Evolutionary conservation across 2,113 vertebrate species (phyloP), one percentile per base, ranked within the genome.

Genomic region (Irena cyanogastra): DNA sequence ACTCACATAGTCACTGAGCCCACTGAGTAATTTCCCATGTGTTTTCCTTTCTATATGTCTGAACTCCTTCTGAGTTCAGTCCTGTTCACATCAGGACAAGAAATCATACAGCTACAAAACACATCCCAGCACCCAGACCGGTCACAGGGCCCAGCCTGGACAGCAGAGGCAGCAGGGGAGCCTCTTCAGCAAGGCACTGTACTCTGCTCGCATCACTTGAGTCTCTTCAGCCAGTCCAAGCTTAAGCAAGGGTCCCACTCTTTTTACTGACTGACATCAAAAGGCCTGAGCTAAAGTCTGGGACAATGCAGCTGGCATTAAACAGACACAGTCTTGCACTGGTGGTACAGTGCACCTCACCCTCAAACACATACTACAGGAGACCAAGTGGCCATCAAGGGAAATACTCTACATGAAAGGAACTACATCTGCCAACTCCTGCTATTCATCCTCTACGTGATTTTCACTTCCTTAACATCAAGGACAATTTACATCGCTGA

Each of bases 121-220:
- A 37, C 21, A 27, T 15, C 39, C 15, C n/a, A 13, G n/a, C 12
- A 8, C 64, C 59, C 0, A 26, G 65, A 35, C 44, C 0, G 0
- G 44, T 7, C 10, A 3, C 28, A 45, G 52, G 49, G 24, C 31
- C 16, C 52, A 16, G 31, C 22, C 50, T 11, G 11, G 60, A 42
- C 30, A 81, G 37, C 4, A 11, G 20, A 44, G 44, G 72, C 30
- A 50, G 33, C 59, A 47, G 20, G 6, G 61, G 11, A 87, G 39
- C 7, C 1, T 4, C 28, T 24, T 27, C 16, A 39, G 24, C 42
- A 53, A 53, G 35, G 56, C 52, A 45, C 13, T 1, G 1, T 7
- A 3, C 33, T 42, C 53, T 8, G 16, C 44, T 71, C 16, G 1
- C 12, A 13, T 10, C 27, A 1, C 18, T 9, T 14, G 9, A 39